Conservation (phyloP, 2,797 vertebrate genomes). For the Acrocephalus scirpaceus region DNA sequence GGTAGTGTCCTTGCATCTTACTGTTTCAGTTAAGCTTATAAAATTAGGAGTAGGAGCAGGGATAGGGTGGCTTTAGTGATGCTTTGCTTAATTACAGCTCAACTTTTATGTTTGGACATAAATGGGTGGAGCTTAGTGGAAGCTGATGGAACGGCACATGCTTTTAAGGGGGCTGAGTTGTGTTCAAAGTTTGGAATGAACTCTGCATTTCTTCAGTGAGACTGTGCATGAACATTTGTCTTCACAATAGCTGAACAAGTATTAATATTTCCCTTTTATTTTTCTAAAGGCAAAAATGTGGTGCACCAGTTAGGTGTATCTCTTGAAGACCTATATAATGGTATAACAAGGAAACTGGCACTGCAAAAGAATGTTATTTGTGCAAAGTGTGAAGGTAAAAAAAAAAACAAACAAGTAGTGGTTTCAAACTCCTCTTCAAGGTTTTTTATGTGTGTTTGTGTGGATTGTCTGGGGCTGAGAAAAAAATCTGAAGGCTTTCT, state of each 20-base stretch:
- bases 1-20: constrained; percentile 63
- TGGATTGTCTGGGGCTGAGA: background rate
- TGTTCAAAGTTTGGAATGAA: constrained; percentile 11
- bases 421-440: background rate
- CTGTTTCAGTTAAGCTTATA: background rate
- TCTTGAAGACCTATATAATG: constrained; percentile 92
- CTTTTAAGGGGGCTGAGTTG: constrained; percentile 31
- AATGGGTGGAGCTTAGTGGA: constrained; percentile 33
- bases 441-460: background rate
- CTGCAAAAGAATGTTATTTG: constrained; percentile 95
- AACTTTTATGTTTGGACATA: background rate
- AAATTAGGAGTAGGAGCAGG: background rate
- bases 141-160: constrained; percentile 30
- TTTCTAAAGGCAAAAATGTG: constrained; percentile 88
- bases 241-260: background rate
- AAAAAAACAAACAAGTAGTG: background rate
- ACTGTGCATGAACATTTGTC: constrained; percentile 37
- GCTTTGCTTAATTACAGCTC: constrained; percentile 38
- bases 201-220: constrained; percentile 17
- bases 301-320: constrained; percentile 90
- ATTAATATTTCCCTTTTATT: background rate
- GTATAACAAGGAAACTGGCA: constrained; percentile 89
- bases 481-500: background rate
- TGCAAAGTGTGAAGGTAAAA: constrained; percentile 91
- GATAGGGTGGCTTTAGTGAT: constrained; percentile 16